Evolutionary conservation across 2,888 invertebrate species (phyloP).

Genomic region (Sphaerophoria taeniata): DNA sequence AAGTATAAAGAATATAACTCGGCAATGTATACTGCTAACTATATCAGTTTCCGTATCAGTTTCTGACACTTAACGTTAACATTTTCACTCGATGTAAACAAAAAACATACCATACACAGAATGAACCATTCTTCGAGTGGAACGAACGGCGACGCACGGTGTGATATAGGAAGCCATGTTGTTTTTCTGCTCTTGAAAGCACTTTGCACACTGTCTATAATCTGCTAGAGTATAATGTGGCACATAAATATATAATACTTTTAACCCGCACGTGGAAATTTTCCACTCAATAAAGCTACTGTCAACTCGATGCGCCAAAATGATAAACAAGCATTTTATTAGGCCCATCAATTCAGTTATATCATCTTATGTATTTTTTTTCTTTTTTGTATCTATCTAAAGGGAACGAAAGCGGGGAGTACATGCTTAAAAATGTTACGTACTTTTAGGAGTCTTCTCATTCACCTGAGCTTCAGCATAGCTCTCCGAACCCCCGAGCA

Average conservation of each 20-base stretch:
- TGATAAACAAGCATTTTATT: constrained; percentile 42
- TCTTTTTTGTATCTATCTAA: background rate
- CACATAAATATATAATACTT: background rate
- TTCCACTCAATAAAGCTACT: constrained; percentile 54
- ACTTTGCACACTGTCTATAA: constrained; percentile 37
- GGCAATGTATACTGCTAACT: background rate
- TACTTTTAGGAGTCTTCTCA: constrained; percentile 21
- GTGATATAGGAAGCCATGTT: background rate
- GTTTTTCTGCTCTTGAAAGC: constrained; percentile 12
- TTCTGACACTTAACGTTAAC: background rate
- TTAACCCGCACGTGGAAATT: constrained; percentile 38
- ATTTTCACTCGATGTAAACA: background rate
- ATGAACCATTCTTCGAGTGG: constrained; percentile 1
- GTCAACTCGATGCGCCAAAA: constrained; percentile 27
- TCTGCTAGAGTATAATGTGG: constrained; percentile 23
- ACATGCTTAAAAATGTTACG: constrained; percentile 14
- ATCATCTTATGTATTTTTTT: background rate
- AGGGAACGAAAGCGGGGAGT: background rate
- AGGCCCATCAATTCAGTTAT: constrained; percentile 29
- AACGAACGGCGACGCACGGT: too few relatives aligned
- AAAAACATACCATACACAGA: constrained; percentile 19
- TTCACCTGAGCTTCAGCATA: constrained; percentile 20
- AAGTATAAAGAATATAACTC: background rate
- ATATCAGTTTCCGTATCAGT: constrained; percentile 16
- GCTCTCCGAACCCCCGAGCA: background rate